Evolutionary conservation across 2,888 invertebrate genomes (phyloP), one percentile per base, ranked within the genome.

Genomic region (Netelia virgata): DNA sequence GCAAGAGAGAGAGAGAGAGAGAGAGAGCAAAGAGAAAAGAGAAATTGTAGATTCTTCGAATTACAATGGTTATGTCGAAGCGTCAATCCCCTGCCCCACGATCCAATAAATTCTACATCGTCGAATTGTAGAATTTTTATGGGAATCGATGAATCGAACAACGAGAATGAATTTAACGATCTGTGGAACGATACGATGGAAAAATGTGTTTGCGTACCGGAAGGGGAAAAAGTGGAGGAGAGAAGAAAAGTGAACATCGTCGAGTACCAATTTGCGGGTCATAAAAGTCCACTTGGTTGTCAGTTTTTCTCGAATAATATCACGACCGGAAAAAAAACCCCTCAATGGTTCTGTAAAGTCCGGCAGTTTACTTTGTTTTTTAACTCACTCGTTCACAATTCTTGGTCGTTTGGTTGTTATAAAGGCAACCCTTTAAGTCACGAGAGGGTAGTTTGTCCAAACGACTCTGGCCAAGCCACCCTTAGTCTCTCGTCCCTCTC

Each of bases 91-190:
- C 14, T 5, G 36, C 6, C 6, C 36, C 36, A 36, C 36, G 36
- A 36, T 53, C 50, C 23, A 41, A 75, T 69, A 72, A 75, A 70
- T 59, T 80, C 41, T 53, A 68, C 11, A 23, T 75, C 64, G 61
- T n/a, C 18, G 53, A 81, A 10, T 50, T 84, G 16, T 75, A 72
- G 74, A 64, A 59, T 61, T 64, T 84, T 84, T 69, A 81, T 74
- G 81, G 5, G 66, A 75, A 76, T 55, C 84, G 66, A 75, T 66
- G 61, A 84, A 79, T 82, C 72, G 78, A 66, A 75, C 63, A 41
- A 75, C 53, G 28, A 84, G 64, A 82, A 74, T 64, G 75, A 79
- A 84, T 72, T 84, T 84, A 82, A 84, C 84, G 84, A 79, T 75
- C 23, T 64, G 64, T 43, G 64, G 69, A 79, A 79, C 72, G 70